Evolutionary conservation across 2,797 vertebrate genomes (phyloP).

Genomic region (Acanthornis magna): DNA sequence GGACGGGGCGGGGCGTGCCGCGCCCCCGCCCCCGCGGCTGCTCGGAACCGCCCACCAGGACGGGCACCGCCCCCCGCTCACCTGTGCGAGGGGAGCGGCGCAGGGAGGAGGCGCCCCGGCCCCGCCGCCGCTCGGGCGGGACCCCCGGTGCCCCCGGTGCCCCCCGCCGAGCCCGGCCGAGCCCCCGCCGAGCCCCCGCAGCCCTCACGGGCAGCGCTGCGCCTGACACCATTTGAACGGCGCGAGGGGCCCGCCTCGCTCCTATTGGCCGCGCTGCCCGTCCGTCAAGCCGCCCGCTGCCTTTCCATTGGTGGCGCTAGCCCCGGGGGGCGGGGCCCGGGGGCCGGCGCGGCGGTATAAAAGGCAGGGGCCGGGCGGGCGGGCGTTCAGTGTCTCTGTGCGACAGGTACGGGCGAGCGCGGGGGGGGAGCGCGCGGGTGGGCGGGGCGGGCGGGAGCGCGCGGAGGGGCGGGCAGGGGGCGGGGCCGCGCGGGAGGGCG

Average conservation of each 20-base stretch:
- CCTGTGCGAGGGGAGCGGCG: not conserved
- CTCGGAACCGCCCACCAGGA: not conserved
- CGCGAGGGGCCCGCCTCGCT: conserved; percentile 85
- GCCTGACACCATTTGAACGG: conserved; percentile 83
- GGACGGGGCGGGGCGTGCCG: not conserved
- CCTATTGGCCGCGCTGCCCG: conserved; percentile 78
- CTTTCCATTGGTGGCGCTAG: conserved; percentile 52
- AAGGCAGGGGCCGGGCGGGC: conserved; percentile 71
- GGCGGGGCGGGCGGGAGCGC: not conserved
- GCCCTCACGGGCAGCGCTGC: conserved; percentile 8
- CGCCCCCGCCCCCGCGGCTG: not conserved
- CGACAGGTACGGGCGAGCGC: not conserved
- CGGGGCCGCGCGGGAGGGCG: not conserved
- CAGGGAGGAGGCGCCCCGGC: not conserved
- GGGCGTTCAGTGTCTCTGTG: conserved; percentile 78
- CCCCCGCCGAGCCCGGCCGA: fast-evolving
- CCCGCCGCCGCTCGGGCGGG: too few relatives aligned
- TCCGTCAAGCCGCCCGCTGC: conserved; percentile 28
- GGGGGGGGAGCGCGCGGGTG: not conserved
- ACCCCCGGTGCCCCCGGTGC: not conserved
- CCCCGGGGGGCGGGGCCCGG: conserved; percentile 55
- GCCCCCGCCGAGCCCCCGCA: not conserved
- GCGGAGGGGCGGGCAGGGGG: not conserved
- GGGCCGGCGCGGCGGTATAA: conserved; percentile 69
- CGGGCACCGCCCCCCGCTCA: not conserved